Evolutionary conservation across 1,140 invertebrate species (phyloP).

Genomic region (Bilobella aurantiaca): DNA sequence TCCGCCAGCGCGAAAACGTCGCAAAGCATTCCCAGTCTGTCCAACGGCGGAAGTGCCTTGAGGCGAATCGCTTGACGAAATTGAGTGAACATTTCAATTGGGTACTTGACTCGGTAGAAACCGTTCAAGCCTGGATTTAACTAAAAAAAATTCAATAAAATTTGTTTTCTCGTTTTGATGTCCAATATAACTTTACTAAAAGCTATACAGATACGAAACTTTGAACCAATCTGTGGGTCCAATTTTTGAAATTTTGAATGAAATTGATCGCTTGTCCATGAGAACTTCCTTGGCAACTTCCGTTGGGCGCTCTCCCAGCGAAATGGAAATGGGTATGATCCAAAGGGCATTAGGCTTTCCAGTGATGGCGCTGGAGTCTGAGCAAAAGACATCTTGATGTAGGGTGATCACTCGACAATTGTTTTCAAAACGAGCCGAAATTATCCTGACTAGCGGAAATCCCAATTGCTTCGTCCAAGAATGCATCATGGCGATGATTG

Average conservation of each 20-base stretch:
- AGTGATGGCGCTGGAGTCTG: background rate
- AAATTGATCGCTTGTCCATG: conserved; percentile 4
- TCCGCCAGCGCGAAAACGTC: conserved; percentile 15
- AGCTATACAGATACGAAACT: background rate
- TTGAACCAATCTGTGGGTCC: no score
- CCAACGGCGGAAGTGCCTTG: conserved; percentile 13
- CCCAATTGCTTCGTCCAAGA: conserved; percentile 51
- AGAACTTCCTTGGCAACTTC: conserved; percentile 13
- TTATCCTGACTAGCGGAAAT: conserved; percentile 43
- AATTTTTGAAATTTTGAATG: no score
- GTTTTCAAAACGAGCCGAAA: background rate
- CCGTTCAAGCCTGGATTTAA: conserved; percentile 11
- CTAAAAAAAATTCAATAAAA: conserved; percentile 18
- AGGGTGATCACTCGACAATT: conserved; percentile 13
- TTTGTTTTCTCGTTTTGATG: no score
- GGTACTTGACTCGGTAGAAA: conserved; percentile 19
- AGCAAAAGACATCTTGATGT: conserved; percentile 15
- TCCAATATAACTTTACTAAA: background rate
- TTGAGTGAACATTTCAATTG: conserved; percentile 11
- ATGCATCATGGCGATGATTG: conserved; percentile 42
- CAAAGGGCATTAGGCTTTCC: background rate
- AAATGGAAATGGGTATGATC: conserved; percentile 9
- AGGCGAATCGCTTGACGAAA: conserved; percentile 14
- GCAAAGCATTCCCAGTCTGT: conserved; percentile 12
- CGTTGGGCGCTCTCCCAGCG: conserved; percentile 8